These are phyloP conservation scores for Colostygia pectinataria DNA, from an alignment of 2,888 invertebrate species.

Conservation along the genomic window DNA sequence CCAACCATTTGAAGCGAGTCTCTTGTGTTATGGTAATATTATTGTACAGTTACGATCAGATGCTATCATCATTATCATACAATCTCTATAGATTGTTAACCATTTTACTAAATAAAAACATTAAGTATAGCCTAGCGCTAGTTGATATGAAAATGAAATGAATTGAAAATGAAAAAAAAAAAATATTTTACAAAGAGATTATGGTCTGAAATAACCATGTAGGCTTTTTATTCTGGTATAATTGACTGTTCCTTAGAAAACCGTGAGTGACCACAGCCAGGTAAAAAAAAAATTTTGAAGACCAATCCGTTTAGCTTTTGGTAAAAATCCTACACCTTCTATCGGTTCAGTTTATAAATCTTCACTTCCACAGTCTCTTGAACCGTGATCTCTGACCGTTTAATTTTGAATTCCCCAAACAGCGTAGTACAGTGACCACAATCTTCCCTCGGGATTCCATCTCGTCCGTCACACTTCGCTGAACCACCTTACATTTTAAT, in stretches of 20 bases:
- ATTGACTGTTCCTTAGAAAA: no score
- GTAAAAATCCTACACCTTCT: background rate
- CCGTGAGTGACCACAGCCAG: no score
- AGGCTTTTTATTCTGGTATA: no score
- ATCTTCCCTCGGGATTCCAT: constrained; percentile 73
- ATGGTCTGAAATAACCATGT: no score
- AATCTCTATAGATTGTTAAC: no score
- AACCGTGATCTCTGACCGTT: constrained; percentile 25
- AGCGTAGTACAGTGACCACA: constrained; percentile 50
- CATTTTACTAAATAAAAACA: background rate
- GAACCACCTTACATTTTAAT: constrained; percentile 69
- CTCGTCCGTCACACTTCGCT: constrained; percentile 60
- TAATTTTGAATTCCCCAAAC: constrained; percentile 17
- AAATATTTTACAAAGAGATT: no score
- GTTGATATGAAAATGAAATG: no score
- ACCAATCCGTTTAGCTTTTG: no score
- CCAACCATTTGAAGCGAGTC: background rate
- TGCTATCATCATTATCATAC: no score
- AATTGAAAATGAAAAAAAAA: no score
- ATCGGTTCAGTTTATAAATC: background rate
- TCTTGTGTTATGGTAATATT: constrained; percentile 2
- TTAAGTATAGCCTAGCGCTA: no score
- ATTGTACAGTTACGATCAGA: constrained; percentile 1
- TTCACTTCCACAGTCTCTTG: background rate
- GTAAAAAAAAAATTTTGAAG: background rate